Conservation (phyloP, 2,888 invertebrate species). For the Neoitamus cyanurus region DNA sequence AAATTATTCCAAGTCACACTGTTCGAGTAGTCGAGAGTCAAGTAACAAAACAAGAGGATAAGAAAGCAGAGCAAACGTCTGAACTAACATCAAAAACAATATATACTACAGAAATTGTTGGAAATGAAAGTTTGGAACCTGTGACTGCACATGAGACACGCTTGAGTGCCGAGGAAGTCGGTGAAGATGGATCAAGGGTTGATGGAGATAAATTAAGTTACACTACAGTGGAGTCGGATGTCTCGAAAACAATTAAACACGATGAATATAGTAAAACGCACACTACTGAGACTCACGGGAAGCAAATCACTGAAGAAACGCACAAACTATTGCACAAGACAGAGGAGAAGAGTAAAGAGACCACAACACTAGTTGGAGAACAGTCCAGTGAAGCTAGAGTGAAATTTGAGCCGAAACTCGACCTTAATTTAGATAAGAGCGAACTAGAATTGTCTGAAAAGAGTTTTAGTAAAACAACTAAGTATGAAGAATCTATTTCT, state of each 20-base stretch:
- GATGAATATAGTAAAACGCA: not conserved
- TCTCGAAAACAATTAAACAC: not conserved
- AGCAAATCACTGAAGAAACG: not conserved
- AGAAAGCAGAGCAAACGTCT: constrained; percentile 47
- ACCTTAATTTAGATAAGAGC: constrained; percentile 62
- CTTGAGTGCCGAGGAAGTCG: not conserved
- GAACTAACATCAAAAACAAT: constrained; percentile 52
- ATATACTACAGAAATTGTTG: constrained; percentile 53
- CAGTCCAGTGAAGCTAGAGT: constrained; percentile 39
- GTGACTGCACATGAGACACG: constrained; percentile 29
- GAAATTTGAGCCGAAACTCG: constrained; percentile 56
- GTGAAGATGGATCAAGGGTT: not conserved
- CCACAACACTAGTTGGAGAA: constrained; percentile 20
- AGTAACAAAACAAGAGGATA: constrained; percentile 47
- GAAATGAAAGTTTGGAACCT: constrained; percentile 46
- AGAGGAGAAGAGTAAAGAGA: constrained; percentile 33
- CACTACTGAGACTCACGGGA: not conserved
- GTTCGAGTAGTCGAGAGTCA: constrained; percentile 50
- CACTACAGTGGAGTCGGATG: not conserved
- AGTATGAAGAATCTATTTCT: constrained; percentile 50
- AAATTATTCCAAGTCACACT: constrained; percentile 56
- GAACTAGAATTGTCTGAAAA: constrained; percentile 64
- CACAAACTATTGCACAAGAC: constrained; percentile 1
- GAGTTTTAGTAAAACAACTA: constrained; percentile 45
- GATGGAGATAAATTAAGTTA: not conserved